These are phyloP conservation scores for Ceriagrion tenellum DNA, from an alignment of 2,888 invertebrate species.

Conservation along the genomic window DNA sequence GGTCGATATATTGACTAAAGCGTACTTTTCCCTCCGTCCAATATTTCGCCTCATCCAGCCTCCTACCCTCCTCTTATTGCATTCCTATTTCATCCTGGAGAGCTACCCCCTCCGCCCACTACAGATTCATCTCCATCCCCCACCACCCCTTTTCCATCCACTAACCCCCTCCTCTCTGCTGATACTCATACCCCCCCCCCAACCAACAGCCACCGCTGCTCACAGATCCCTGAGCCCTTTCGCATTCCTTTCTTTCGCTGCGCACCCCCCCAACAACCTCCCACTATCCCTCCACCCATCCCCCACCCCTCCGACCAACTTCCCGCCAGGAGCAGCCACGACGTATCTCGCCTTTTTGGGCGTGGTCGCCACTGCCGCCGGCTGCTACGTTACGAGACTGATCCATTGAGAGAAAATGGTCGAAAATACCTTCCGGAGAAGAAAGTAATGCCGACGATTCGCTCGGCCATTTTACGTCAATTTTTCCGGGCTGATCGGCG, in stretches of 20 bases:
- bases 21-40: neutral
- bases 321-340: neutral
- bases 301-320: neutral
- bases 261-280: neutral
- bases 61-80: neutral
- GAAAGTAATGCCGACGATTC: neutral
- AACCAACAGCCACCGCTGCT: too few species aligned
- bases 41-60: conserved; percentile 2
- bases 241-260: neutral
- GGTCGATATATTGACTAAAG: neutral
- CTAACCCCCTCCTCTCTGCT: neutral
- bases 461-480: neutral
- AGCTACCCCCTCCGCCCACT: too few species aligned
- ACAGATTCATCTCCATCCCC: neutral
- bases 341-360: neutral
- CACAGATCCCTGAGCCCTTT: neutral
- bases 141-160: neutral
- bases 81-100: neutral
- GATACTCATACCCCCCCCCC: neutral
- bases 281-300: neutral
- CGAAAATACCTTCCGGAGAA: neutral
- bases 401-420: neutral
- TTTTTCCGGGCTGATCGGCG: too few species aligned
- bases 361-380: neutral
- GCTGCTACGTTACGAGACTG: neutral